Evolutionary conservation across 2,888 invertebrate species (phyloP), one percentile per base, ranked within the genome.

Genomic region (Orgyia antiqua): DNA sequence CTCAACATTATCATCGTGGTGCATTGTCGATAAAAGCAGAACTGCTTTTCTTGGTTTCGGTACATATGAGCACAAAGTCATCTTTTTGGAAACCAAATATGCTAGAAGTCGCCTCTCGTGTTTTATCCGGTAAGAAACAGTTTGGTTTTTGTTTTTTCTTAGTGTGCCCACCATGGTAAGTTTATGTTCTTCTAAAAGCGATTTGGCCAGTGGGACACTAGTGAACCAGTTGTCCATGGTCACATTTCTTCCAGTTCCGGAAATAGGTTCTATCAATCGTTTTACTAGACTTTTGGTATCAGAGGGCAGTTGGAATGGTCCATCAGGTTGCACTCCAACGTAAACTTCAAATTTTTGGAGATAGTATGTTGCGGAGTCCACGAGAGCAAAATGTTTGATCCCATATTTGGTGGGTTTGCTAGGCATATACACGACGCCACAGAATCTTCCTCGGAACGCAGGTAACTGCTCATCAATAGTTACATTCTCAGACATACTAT

Each of bases 211-310:
- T n/a, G n/a, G n/a, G n/a, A n/a, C n/a, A n/a, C n/a, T n/a, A 24
- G 37, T 38, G 21, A 31, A 42, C 35, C 31, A 42, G 13, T 38
- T 38, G 24, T 38, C 29, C 9, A 29, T 37, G 26, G 37, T 36
- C 31, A 36, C 20, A 31, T 41, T 41, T 12, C 34, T 24, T 15
- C 26, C 8, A 29, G 23, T 27, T 31, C 28, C 27, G 23, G 8
- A n/a, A n/a, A 23, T 23, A 2, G 23, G 10, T 9, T 10, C 10
- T 23, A 23, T n/a, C 8, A 23, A 9, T 9, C 23, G 23, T 23
- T 23, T 23, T 4, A 23, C 23, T 3, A 23, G 6, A 4, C 9
- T 4, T 9, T 23, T 10, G 6, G 23, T 8, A 10, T 9, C 6
- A 9, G 8, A n/a, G 4, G 23, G 9, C 2, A 23, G n/a, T 23